Evolutionary conservation across 2,797 vertebrate genomes (phyloP), one percentile per base, ranked within the genome.

Genomic region (Urocyon cinereoargenteus): DNA sequence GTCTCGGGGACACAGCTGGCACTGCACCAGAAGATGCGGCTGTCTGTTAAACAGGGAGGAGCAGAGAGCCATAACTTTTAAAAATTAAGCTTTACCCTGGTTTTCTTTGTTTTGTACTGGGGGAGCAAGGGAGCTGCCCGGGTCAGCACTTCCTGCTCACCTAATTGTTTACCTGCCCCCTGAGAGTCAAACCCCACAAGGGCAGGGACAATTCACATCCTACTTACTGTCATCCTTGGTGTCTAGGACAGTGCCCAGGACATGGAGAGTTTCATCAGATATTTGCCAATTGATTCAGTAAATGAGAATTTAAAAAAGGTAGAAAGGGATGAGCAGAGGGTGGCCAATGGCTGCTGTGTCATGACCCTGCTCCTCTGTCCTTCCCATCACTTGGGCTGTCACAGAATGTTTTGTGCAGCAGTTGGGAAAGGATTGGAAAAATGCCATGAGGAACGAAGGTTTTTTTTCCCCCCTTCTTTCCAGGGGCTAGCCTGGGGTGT

Each of bases 141-240:
- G n/a, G 22, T 15, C 62, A 12, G 26, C 19, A 24, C 57, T 19
- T 13, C 26, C 62, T 57, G 73, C 77, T 36, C 11, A 22, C 16
- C 49, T 49, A 11, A 31, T n/a, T 53, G 53, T 24, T 24, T 49
- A 9, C 19, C 55, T 14, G 19, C 40, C 49, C 45, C 31, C 24
- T 7, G n/a, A 59, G 18, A 79, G 6, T 24, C 51, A 40, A 40
- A 5, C 55, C 57, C 77, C 66, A 7, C 0, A 18, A 28, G 19
- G 57, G 19, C 51, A 34, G 34, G 12, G 66, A 12, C 55, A 49
- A 2, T 1, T 26, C 26, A 6, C 73, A 2, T 3, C 70, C 6
- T 34, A 3, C 0, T 28, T 1, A 0, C 59, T 0, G 4, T 31
- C 22, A 6, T 15, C 22, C 49, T 6, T 0, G 4, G 49, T 2